These are phyloP conservation scores for Manis crassicaudata DNA, from an alignment of 2,797 vertebrate species.

Conservation along the genomic window DNA sequence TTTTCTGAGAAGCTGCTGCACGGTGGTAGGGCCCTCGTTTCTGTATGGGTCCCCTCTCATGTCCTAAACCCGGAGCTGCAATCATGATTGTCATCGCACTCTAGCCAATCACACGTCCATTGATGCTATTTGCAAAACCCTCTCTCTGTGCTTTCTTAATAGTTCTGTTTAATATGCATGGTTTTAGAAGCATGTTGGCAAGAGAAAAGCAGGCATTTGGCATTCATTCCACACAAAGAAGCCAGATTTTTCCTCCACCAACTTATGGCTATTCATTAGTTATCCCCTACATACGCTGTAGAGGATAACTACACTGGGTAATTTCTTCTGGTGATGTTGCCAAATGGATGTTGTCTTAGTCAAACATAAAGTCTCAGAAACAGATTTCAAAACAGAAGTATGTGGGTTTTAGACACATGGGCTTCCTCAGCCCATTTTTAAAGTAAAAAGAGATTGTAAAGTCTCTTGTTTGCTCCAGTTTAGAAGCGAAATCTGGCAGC, in stretches of 20 bases:
- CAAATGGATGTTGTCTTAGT: slow-evolving; percentile 15
- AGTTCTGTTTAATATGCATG: neutral
- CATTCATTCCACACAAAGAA: neutral
- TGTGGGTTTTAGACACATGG: neutral
- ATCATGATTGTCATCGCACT: neutral
- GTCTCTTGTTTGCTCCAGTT: neutral
- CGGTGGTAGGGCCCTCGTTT: neutral
- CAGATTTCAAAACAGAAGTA: slow-evolving; percentile 33
- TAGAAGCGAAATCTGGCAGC: neutral
- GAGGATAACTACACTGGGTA: no score
- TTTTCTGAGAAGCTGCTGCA: neutral
- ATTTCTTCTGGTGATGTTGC: slow-evolving; percentile 14
- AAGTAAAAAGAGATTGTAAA: neutral
- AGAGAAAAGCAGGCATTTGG: neutral
- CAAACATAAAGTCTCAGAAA: slow-evolving; percentile 24
- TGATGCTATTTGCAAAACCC: neutral
- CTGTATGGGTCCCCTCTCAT: neutral
- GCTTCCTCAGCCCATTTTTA: slow-evolving; percentile 44
- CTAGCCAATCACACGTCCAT: neutral
- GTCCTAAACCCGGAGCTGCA: neutral
- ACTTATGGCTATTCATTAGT: neutral
- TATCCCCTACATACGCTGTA: neutral
- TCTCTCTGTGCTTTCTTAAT: neutral
- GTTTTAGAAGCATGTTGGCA: neutral
- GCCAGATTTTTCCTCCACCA: neutral